A percentile compares a stretch with the other conserved stretches of the same genome.
Evolutionary conservation across 2,888 invertebrate genomes (phyloP).

Genomic region (Brachypalpus laphriformis): DNA sequence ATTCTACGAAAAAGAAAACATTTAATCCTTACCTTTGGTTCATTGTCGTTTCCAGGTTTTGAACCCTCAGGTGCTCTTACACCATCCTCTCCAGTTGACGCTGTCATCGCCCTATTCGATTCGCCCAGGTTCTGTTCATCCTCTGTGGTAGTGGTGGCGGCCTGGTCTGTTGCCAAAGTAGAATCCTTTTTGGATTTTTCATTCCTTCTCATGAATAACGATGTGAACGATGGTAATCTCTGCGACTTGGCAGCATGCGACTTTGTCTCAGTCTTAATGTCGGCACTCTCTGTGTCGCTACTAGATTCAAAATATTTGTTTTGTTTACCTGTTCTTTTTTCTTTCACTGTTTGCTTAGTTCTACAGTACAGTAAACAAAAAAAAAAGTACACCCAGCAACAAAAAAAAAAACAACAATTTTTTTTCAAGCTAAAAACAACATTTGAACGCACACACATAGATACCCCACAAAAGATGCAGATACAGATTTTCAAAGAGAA

Average conservation of each 20-base stretch:
- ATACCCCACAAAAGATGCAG: constrained; percentile 22
- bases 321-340: constrained; percentile 59
- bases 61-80: constrained; percentile 21
- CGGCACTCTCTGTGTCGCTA: constrained; percentile 88
- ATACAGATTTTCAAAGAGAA: constrained; percentile 31
- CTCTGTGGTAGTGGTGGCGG: constrained; percentile 60
- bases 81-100: constrained; percentile 74
- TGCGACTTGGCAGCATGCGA: constrained; percentile 78
- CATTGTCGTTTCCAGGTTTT: constrained; percentile 80
- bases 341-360: constrained; percentile 39
- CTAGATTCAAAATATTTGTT: constrained; percentile 81
- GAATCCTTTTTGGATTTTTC: constrained; percentile 76
- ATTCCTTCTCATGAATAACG: constrained; percentile 81
- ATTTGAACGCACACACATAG: constrained; percentile 3
- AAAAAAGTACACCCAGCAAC: constrained; percentile 44
- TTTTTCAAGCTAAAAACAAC: constrained; percentile 25
- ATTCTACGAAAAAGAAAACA: constrained; percentile 17
- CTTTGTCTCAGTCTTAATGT: constrained; percentile 82
- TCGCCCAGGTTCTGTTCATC: constrained; percentile 75
- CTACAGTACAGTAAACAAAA: constrained; percentile 34
- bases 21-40: constrained; percentile 80
- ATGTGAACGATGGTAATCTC: constrained; percentile 80
- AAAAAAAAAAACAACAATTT: constrained; percentile 31
- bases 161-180: constrained; percentile 74
- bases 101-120: constrained; percentile 74